These are phyloP conservation scores for Philereme vetulata DNA, from an alignment of 2,888 invertebrate genomes.

Conservation along the genomic window DNA sequence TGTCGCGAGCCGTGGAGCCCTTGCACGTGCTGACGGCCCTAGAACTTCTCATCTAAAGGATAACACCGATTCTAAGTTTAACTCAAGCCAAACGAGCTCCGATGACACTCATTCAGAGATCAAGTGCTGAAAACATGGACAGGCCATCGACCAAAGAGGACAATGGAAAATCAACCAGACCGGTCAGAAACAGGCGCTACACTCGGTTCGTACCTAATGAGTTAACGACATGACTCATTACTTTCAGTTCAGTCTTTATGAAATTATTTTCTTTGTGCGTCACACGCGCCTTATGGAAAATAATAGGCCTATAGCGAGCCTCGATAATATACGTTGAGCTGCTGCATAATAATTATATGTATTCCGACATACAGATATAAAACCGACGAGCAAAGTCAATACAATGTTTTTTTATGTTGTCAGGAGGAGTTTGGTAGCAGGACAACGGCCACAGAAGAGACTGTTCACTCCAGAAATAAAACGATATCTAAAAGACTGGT, in stretches of 20 bases:
- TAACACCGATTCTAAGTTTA: constrained; percentile 39
- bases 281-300: constrained; percentile 45
- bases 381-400: neutral
- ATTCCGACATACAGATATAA: constrained; percentile 2
- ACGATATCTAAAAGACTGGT: constrained; percentile 90
- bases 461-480: constrained; percentile 92
- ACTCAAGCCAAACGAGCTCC: constrained; percentile 44
- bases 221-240: constrained; percentile 67
- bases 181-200: constrained; percentile 88
- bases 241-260: constrained; percentile 69
- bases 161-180: constrained; percentile 83
- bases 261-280: constrained; percentile 76
- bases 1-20: constrained; percentile 68
- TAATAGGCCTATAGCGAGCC: constrained; percentile 45
- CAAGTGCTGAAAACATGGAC: constrained; percentile 62
- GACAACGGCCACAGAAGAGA: constrained; percentile 87
- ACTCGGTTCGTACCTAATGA: constrained; percentile 84
- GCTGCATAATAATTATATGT: constrained; percentile 2
- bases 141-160: constrained; percentile 68
- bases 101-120: constrained; percentile 73
- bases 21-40: constrained; percentile 70
- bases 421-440: constrained; percentile 84
- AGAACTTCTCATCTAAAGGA: constrained; percentile 37
- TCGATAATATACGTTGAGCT: constrained; percentile 4
- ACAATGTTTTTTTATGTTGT: constrained; percentile 41